Conservation (phyloP, 2,888 invertebrate species). For the Rhorus exstirpatorius region DNA sequence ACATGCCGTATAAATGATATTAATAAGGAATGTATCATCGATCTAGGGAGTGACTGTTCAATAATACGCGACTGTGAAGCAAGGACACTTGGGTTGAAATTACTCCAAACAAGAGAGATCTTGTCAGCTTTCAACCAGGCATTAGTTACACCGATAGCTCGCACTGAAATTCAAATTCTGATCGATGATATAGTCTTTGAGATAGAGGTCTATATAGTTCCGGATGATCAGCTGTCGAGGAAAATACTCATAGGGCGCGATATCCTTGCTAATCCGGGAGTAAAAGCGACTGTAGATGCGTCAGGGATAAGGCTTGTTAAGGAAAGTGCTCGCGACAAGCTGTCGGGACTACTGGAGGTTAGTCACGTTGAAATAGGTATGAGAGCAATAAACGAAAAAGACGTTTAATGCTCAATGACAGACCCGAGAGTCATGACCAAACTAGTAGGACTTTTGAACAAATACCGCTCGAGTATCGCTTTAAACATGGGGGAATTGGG, state of each 20-base stretch:
- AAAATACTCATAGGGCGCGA: conserved; percentile 40
- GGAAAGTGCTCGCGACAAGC: not conserved
- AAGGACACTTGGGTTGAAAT: not conserved
- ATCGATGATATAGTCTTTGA: conserved; percentile 43
- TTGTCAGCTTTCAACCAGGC: conserved; percentile 31
- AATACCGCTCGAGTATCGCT: conserved; percentile 10
- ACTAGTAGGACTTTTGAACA: conserved; percentile 1
- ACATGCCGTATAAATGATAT: conserved; percentile 18
- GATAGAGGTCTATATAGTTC: conserved; percentile 19
- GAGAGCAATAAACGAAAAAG: not conserved
- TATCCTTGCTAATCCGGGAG: conserved; percentile 6
- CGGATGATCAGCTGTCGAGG: conserved; percentile 39
- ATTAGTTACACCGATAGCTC: conserved; percentile 22
- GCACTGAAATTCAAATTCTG: not conserved
- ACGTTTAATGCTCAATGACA: not conserved
- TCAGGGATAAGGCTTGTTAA: not conserved
- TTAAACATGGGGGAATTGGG: conserved; percentile 24
- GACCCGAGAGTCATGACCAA: not conserved
- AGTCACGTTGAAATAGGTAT: not conserved
- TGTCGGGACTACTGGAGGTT: not conserved
- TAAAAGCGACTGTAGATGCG: conserved; percentile 9
- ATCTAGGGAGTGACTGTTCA: conserved; percentile 48
- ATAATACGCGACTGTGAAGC: conserved; percentile 24
- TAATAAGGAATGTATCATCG: conserved; percentile 32
- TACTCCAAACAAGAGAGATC: not conserved